phyloP scores from a whole-genome alignment of 2,888 invertebrate genomes.

The Aplocera efformata region DNA sequence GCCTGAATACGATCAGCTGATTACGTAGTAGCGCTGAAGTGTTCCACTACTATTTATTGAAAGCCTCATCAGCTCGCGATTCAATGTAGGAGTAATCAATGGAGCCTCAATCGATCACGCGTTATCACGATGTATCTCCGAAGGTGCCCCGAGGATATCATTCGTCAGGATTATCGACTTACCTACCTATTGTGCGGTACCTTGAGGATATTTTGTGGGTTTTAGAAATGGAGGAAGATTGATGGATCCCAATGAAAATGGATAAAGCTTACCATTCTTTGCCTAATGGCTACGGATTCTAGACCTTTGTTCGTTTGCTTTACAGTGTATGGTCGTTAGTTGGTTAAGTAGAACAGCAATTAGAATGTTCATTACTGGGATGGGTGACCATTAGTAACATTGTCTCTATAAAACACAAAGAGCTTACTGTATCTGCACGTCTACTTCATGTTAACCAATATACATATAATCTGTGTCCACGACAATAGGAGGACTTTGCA shows the following conservation, averaged over 20 bases:
- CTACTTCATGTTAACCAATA: too few relatives aligned
- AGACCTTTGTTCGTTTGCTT: too few relatives aligned
- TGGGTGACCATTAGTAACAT: too few relatives aligned
- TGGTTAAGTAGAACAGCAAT: too few relatives aligned
- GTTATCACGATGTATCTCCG: slow-evolving; percentile 22
- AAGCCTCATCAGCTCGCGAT: slow-evolving; percentile 13
- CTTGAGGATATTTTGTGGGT: neutral
- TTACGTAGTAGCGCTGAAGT: neutral
- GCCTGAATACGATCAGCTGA: too few relatives aligned
- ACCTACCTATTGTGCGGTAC: slow-evolving; percentile 29
- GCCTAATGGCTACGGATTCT: too few relatives aligned
- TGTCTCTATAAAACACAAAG: too few relatives aligned
- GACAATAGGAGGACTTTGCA: too few relatives aligned
- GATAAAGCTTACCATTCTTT: neutral
- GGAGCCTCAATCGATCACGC: slow-evolving; percentile 26
- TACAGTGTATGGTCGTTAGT: too few relatives aligned
- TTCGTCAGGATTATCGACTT: slow-evolving; percentile 42
- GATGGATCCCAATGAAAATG: slow-evolving; percentile 10
- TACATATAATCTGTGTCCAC: too few relatives aligned
- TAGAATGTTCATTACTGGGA: too few relatives aligned
- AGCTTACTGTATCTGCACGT: too few relatives aligned
- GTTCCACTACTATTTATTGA: slow-evolving; percentile 7
- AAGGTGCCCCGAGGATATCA: slow-evolving; percentile 26
- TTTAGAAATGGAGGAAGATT: slow-evolving; percentile 8
- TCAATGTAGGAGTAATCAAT: slow-evolving; percentile 18